A percentile compares a stretch with the other conserved stretches of the same genome.
Conservation (phyloP, 2,888 invertebrate species). For the Sarcophaga caerulescens region DNA sequence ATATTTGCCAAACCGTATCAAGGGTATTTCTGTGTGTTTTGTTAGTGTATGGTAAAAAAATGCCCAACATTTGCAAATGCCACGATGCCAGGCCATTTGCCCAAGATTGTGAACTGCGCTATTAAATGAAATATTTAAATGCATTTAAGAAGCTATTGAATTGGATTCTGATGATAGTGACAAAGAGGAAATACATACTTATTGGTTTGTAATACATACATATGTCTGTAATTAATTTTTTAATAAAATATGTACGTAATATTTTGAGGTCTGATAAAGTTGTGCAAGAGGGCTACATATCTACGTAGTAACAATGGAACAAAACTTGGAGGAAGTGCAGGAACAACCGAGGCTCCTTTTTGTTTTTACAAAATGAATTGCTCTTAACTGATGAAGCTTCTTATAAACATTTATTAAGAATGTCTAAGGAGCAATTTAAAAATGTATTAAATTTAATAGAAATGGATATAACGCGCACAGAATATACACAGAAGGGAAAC, state of each 20-base stretch:
- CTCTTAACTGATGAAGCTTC: background rate
- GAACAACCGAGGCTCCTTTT: slow-evolving; percentile 10
- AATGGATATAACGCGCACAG: background rate
- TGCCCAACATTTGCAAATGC: no score
- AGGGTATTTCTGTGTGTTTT: no score
- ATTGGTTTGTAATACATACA: no score
- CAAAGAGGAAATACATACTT: background rate
- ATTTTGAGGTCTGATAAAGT: background rate
- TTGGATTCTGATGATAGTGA: slow-evolving; percentile 14
- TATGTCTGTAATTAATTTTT: background rate
- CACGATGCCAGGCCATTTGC: no score
- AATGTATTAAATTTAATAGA: slow-evolving; percentile 29
- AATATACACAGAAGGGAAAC: background rate
- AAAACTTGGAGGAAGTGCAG: slow-evolving; percentile 16
- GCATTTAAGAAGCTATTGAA: slow-evolving; percentile 1
- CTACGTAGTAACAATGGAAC: background rate
- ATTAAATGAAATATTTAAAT: background rate
- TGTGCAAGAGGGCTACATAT: background rate
- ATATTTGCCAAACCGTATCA: no score
- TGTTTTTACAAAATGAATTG: slow-evolving; percentile 12
- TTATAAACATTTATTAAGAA: background rate
- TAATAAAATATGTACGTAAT: no score
- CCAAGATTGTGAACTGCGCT: no score
- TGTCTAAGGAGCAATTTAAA: slow-evolving; percentile 16
- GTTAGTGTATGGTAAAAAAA: no score